Evolutionary conservation across 2,113 vertebrate species (phyloP), one percentile per base, ranked within the genome.

Genomic region (Epinephelus lanceolatus): DNA sequence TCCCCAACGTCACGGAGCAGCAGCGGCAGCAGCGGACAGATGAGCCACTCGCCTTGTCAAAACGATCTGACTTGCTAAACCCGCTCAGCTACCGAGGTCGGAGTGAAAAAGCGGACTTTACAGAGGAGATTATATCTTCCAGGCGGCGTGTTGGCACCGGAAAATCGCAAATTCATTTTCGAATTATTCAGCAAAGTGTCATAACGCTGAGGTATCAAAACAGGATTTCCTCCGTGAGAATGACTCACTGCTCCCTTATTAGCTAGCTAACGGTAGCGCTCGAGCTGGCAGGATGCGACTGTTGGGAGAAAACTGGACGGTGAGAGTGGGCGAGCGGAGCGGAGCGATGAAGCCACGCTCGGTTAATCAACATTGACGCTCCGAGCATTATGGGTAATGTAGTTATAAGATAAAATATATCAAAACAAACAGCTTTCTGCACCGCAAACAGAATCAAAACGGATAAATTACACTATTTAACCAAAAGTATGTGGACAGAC

Each of bases 251-350:
- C 71, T 78, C 66, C 79, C 60, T 71, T 33, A 52, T 61, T 61
- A 53, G 84, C 83, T 67, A n/a, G 89, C 92, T 89, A 89, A 86
- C 84, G 82, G 89, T 77, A 27, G 84, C 63, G 23, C 51, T 9
- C 33, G 60, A 71, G 71, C 81, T 51, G 53, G 30, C 51, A 90
- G 80, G 89, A 92, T 83, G 91, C 52, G 62, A 63, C 40, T 45
- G 72, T 23, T 71, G 55, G 57, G 49, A 74, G 80, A 81, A 72
- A 78, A 76, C 3, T 59, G 86, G 51, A 73, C 49, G 33, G 61
- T 5, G 33, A 77, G 73, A 47, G 83, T 65, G 65, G 66, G 60
- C 59, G 70, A 81, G 74, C 5, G 1, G 63, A 74, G 49, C 69
- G 3, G 74, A 0, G 1, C 78, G 80, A 88, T 23, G 62, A 68